Conservation (phyloP, 2,888 invertebrate genomes). For the Polydrusus cervinus region DNA sequence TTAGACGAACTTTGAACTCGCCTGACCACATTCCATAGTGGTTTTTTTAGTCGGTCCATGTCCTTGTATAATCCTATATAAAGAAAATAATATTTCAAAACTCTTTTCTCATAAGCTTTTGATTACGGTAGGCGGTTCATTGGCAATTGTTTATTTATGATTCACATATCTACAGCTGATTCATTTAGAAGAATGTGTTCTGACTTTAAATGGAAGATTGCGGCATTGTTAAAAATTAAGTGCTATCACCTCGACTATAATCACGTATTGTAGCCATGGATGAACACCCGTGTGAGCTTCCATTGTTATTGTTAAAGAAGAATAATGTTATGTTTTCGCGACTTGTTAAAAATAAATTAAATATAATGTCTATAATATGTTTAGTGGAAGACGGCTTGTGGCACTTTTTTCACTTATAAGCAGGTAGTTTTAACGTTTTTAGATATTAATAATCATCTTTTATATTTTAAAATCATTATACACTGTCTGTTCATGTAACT, state of each 20-base stretch:
- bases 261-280: conserved; percentile 31
- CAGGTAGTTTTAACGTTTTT: no score
- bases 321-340: background rate
- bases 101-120: conserved; percentile 17
- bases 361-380: no score
- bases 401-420: no score
- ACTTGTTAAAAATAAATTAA: background rate
- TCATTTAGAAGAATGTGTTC: conserved; percentile 30
- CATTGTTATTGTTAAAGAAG: background rate
- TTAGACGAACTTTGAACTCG: no score
- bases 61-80: background rate
- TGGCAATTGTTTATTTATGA: conserved; percentile 35
- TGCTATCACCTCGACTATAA: conserved; percentile 22
- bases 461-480: no score
- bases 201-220: conserved; percentile 31
- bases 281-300: background rate
- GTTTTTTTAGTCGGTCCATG: no score
- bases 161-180: conserved; percentile 27
- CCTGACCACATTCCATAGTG: no score
- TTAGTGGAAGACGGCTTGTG: background rate
- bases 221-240: conserved; percentile 19
- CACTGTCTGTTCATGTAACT: no score
- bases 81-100: background rate
- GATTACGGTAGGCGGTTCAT: conserved; percentile 22
- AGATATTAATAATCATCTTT: no score